These are phyloP conservation scores for Chlorospingus semifuscus DNA, from an alignment of 2,797 vertebrate genomes.

Conservation along the genomic window DNA sequence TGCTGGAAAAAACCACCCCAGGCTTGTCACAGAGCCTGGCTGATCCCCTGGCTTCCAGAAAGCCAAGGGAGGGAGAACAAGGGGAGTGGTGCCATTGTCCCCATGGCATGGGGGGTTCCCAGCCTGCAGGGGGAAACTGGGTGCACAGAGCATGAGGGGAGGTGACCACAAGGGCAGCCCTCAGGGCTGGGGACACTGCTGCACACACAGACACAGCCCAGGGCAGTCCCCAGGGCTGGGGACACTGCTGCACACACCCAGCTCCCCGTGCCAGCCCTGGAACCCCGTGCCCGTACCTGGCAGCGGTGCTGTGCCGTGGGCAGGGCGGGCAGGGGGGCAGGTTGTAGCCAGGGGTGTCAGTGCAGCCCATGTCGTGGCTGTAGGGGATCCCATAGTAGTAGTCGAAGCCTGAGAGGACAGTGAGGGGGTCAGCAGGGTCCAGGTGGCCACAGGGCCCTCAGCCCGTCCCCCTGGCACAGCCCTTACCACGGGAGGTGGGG, in stretches of 20 bases:
- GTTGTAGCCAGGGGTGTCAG: conserved; percentile 86
- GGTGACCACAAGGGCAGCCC: neutral
- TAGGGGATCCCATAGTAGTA: conserved; percentile 94
- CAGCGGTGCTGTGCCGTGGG: neutral
- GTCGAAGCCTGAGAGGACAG: conserved; percentile 84
- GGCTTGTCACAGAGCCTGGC: rapidly evolving
- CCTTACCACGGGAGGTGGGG: conserved; percentile 87
- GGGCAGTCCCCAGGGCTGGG: no score
- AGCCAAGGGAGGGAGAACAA: rapidly evolving
- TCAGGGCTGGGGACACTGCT: neutral
- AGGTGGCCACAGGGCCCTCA: rapidly evolving
- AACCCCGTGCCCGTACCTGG: conserved; percentile 48
- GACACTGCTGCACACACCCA: neutral
- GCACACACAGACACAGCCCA: no score
- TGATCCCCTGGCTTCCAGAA: neutral
- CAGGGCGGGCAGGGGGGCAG: conserved; percentile 84
- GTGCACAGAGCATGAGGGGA: neutral
- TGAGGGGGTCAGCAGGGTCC: rapidly evolving
- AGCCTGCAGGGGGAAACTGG: rapidly evolving
- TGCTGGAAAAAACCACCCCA: neutral
- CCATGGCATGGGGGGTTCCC: rapidly evolving
- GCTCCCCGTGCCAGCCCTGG: neutral
- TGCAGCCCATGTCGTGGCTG: conserved; percentile 98
- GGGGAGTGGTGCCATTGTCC: rapidly evolving
- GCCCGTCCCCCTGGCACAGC: rapidly evolving